phyloP scores from a whole-genome alignment of 2,113 vertebrate genomes.

The Engraulis encrasicolus region DNA sequence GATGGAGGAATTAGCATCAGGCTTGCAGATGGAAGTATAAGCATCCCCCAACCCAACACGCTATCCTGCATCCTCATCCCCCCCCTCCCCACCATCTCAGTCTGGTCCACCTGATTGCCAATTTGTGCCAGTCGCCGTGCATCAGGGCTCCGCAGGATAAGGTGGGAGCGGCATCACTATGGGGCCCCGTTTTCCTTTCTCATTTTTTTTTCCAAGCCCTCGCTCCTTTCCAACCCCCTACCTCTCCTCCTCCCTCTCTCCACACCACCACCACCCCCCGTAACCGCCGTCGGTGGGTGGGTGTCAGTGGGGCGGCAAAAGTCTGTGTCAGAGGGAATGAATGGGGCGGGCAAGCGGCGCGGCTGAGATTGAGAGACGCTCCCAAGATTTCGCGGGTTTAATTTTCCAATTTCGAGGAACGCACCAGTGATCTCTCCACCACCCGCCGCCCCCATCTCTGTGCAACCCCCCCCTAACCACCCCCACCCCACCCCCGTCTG shows the following conservation, averaged over 20 bases:
- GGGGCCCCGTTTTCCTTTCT: no score
- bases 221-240: no score
- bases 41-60: background rate
- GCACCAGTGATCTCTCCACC: constrained; percentile 15
- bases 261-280: no score
- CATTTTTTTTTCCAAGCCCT: background rate
- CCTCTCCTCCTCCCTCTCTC: background rate
- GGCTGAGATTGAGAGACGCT: constrained; percentile 49
- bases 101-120: constrained; percentile 74
- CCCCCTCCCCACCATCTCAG: constrained; percentile 51
- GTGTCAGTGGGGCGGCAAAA: constrained; percentile 32
- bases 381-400: constrained; percentile 43
- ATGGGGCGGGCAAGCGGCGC: constrained; percentile 20
- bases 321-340: constrained; percentile 52
- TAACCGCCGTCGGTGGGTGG: background rate
- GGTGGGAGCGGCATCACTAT: constrained; percentile 47
- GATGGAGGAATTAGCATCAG: background rate
- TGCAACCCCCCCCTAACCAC: background rate
- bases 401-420: constrained; percentile 52
- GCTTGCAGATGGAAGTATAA: constrained; percentile 5
- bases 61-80: no score
- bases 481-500: background rate
- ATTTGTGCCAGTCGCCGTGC: constrained; percentile 68
- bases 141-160: constrained; percentile 51
- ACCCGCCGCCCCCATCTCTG: background rate